Evolutionary conservation across 2,888 invertebrate genomes (phyloP).

Genomic region (Harpalus rufipes): DNA sequence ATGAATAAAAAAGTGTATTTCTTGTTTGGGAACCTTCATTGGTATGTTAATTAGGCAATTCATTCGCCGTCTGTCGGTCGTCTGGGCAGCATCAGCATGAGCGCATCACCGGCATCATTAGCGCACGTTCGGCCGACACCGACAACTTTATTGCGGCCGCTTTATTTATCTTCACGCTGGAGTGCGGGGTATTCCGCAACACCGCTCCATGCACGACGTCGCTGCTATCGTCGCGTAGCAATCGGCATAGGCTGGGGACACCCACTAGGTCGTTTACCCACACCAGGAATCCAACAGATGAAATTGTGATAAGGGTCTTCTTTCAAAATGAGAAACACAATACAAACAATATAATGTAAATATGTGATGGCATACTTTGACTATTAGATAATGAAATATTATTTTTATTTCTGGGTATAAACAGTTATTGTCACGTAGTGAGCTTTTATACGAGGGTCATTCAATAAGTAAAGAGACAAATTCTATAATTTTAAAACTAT

Average conservation of each 20-base stretch:
- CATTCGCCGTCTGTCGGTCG: slow-evolving; percentile 15
- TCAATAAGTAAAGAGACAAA: no score
- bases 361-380: neutral
- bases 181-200: slow-evolving; percentile 23
- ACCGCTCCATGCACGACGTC: slow-evolving; percentile 8
- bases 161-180: slow-evolving; percentile 57
- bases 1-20: neutral
- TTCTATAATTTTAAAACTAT: no score
- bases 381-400: neutral
- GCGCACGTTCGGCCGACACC: slow-evolving; percentile 35
- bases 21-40: neutral
- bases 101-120: slow-evolving; percentile 55
- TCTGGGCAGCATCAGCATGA: slow-evolving; percentile 6
- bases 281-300: slow-evolving; percentile 10
- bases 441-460: no score
- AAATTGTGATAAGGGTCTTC: neutral
- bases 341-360: neutral
- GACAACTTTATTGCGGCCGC: slow-evolving; percentile 63
- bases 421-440: no score
- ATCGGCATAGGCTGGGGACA: slow-evolving; percentile 53
- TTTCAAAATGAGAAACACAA: neutral
- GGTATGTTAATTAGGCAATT: slow-evolving; percentile 47
- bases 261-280: slow-evolving; percentile 63
- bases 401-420: neutral
- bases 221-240: slow-evolving; percentile 46